phyloP scores from a whole-genome alignment of 2,797 vertebrate species.

The Parauchenoglanis ngamensis region DNA sequence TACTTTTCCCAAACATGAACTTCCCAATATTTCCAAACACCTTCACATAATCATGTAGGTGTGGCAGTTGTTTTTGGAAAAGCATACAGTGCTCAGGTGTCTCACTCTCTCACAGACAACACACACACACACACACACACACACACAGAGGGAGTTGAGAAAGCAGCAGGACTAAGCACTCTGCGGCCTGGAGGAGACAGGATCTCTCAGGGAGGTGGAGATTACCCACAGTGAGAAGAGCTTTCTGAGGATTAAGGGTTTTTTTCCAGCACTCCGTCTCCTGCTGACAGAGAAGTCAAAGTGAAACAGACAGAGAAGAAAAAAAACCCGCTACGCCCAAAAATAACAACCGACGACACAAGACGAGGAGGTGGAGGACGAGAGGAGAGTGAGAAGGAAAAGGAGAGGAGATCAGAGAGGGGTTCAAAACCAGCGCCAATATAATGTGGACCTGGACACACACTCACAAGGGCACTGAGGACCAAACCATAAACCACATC shows the following conservation, averaged over 20 bases:
- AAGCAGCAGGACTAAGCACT: not conserved
- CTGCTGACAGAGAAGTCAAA: slow-evolving; percentile 14
- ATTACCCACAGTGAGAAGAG: slow-evolving; percentile 43
- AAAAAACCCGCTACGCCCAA: slow-evolving; percentile 1
- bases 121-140: slow-evolving; percentile 11
- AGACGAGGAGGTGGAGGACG: not conserved
- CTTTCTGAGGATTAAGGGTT: slow-evolving; percentile 38
- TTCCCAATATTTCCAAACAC: not conserved
- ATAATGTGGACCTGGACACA: not conserved
- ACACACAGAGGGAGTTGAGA: not conserved
- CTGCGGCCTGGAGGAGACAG: slow-evolving; percentile 19
- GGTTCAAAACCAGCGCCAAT: not conserved
- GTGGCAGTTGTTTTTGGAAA: not conserved
- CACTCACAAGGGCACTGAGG: not conserved
- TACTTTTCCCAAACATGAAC: not conserved
- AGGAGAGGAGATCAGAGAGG: not conserved
- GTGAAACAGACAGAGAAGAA: slow-evolving; percentile 40
- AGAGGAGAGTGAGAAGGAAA: not conserved
- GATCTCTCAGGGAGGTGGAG: slow-evolving; percentile 22
- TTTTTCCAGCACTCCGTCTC: not conserved
- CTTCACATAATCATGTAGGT: not conserved
- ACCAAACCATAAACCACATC: not conserved
- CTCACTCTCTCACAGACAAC: not conserved
- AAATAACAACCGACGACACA: slow-evolving; percentile 3
- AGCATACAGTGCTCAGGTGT: not conserved